These are phyloP conservation scores for Pangasius mekongensis DNA, from an alignment of 2,797 vertebrate species.

Conservation along the genomic window DNA sequence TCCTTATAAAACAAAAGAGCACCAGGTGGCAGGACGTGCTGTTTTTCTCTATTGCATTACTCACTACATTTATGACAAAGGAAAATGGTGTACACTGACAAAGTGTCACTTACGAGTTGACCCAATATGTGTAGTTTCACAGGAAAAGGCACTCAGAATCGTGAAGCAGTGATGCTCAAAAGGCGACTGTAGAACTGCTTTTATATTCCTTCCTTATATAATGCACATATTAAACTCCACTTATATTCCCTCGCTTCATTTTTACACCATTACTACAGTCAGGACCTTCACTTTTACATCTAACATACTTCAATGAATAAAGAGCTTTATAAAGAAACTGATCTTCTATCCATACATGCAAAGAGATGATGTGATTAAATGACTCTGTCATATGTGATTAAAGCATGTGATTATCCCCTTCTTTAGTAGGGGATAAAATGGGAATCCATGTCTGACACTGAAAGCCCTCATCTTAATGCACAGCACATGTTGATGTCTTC, in stretches of 20 bases:
- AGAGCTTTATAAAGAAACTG: neutral
- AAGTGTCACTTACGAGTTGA: neutral
- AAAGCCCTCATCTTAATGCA: conserved; percentile 27
- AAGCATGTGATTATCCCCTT: neutral
- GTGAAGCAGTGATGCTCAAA: neutral
- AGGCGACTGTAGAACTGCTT: too few species aligned
- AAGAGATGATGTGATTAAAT: neutral
- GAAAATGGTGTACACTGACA: too few species aligned
- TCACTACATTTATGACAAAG: neutral
- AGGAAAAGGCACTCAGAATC: neutral
- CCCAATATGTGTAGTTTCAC: neutral
- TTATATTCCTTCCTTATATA: neutral
- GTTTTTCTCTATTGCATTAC: neutral
- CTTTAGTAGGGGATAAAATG: neutral
- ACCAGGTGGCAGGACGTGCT: neutral
- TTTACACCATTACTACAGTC: neutral
- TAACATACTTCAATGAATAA: neutral
- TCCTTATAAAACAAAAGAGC: neutral
- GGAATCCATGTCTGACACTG: neutral
- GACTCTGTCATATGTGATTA: neutral
- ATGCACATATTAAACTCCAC: neutral
- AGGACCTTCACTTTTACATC: neutral
- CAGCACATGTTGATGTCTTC: conserved; percentile 63
- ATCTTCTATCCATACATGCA: neutral
- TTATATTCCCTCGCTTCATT: neutral